A percentile compares a stretch with the other conserved stretches of the same genome.
These are phyloP conservation scores for Notodonta ziczac DNA, from an alignment of 2,888 invertebrate species.

Conservation along the genomic window DNA sequence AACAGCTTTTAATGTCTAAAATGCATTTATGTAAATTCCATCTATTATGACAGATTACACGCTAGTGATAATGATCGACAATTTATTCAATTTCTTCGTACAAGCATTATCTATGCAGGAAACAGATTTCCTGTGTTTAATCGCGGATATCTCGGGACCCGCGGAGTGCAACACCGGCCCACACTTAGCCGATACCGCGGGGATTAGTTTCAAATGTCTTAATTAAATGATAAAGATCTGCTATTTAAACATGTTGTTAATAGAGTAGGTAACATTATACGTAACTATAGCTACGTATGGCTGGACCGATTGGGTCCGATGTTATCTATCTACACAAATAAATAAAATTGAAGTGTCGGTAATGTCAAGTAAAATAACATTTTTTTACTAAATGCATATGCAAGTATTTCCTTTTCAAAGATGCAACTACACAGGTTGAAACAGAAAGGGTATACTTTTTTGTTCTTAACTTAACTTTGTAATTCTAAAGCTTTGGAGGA, in stretches of 20 bases:
- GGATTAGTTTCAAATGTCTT: constrained; percentile 2
- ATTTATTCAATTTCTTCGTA: constrained; percentile 1
- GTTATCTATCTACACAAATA: too few species aligned
- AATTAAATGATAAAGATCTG: constrained; percentile 3
- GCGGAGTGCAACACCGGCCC: not conserved
- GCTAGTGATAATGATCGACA: not conserved
- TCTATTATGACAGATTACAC: not conserved
- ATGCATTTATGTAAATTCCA: not conserved
- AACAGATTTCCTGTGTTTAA: constrained; percentile 4
- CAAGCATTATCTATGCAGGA: constrained; percentile 7
- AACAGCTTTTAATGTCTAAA: not conserved
- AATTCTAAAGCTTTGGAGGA: too few species aligned
- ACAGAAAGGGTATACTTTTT: too few species aligned
- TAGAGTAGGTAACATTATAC: not conserved
- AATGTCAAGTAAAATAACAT: too few species aligned
- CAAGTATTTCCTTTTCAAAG: too few species aligned
- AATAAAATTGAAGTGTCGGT: too few species aligned
- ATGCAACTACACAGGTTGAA: too few species aligned
- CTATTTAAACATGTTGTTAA: constrained; percentile 1
- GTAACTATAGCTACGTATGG: not conserved
- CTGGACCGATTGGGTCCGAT: too few species aligned
- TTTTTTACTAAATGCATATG: too few species aligned
- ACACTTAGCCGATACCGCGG: constrained; percentile 1
- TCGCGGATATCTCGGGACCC: not conserved
- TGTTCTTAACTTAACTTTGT: too few species aligned